A percentile compares a stretch with the other conserved stretches of the same genome.
These are phyloP conservation scores for Dendropsophus ebraccatus DNA, from an alignment of 2,113 vertebrate species.

Conservation along the genomic window DNA sequence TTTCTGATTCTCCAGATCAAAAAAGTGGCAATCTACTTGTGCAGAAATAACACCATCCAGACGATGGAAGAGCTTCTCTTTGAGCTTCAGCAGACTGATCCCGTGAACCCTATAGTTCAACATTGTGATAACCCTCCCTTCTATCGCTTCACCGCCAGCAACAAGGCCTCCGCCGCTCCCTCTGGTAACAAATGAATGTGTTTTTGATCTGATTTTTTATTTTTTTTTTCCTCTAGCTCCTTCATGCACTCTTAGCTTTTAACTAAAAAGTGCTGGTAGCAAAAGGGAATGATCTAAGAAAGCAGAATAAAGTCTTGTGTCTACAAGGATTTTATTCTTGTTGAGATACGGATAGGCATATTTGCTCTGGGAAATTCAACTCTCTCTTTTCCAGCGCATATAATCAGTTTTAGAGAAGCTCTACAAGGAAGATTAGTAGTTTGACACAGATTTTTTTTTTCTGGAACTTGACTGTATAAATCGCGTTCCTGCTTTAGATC, in stretches of 20 bases:
- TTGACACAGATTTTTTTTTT: slow-evolving; percentile 3
- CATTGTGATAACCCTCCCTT: slow-evolving; percentile 97
- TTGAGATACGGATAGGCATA: slow-evolving; percentile 31
- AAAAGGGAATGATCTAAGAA: slow-evolving; percentile 20
- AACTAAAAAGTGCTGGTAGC: slow-evolving; percentile 33
- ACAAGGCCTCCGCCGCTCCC: slow-evolving; percentile 89
- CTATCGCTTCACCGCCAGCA: slow-evolving; percentile 93
- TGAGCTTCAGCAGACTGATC: slow-evolving; percentile 97
- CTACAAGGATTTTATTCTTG: slow-evolving; percentile 32
- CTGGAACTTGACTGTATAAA: slow-evolving; percentile 19
- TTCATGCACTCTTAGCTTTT: slow-evolving; percentile 53
- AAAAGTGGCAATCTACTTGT: slow-evolving; percentile 95
- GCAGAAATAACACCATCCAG: slow-evolving; percentile 97
- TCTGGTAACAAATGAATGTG: slow-evolving; percentile 77
- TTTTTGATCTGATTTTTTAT: slow-evolving; percentile 35
- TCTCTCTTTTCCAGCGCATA: slow-evolving; percentile 1
- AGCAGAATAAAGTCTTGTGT: slow-evolving; percentile 2
- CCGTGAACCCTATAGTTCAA: slow-evolving; percentile 93
- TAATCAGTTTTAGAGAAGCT: slow-evolving; percentile 11
- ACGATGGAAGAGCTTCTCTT: slow-evolving; percentile 98
- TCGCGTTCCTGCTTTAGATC: not conserved
- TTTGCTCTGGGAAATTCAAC: slow-evolving; percentile 40
- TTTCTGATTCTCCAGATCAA: slow-evolving; percentile 82
- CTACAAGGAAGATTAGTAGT: slow-evolving; percentile 8
- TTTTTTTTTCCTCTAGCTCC: not conserved